A percentile compares a stretch with the other conserved stretches of the same genome.
phyloP scores from a whole-genome alignment of 2,797 vertebrate species.

The Ctenopoma kingsleyae region DNA sequence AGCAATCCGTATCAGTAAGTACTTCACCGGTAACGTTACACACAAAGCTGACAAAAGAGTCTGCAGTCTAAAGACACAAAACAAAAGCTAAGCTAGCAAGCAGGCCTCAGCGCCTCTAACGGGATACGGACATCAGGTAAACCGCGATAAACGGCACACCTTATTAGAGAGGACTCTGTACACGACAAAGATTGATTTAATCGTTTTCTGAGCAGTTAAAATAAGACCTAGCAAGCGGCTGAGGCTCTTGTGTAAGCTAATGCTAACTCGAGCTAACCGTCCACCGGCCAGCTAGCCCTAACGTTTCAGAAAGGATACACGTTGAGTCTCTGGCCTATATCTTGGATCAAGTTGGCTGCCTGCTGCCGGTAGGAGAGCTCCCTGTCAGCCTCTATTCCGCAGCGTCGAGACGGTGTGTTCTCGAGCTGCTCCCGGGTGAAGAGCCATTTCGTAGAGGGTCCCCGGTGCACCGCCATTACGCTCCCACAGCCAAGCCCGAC shows the following conservation, averaged over 20 bases:
- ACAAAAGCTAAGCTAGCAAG: slow-evolving; percentile 66
- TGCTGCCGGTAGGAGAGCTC: slow-evolving; percentile 97
- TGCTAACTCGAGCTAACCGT: slow-evolving; percentile 39
- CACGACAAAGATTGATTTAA: rapidly evolving
- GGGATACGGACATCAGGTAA: rapidly evolving
- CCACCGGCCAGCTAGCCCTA: slow-evolving; percentile 6
- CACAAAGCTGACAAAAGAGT: slow-evolving; percentile 65
- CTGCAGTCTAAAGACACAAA: slow-evolving; percentile 27
- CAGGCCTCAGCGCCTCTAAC: slow-evolving; percentile 30
- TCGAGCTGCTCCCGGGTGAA: slow-evolving; percentile 97
- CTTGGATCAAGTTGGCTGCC: slow-evolving; percentile 96
- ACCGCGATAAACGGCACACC: rapidly evolving
- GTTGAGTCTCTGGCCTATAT: slow-evolving; percentile 97
- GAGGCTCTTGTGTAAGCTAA: slow-evolving; percentile 24
- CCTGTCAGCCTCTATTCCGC: slow-evolving; percentile 94
- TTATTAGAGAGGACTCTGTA: rapidly evolving
- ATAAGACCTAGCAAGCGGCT: rapidly evolving
- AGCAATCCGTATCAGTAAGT: rapidly evolving
- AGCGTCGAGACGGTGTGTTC: slow-evolving; percentile 93
- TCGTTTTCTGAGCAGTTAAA: rapidly evolving
- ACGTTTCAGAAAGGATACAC: slow-evolving; percentile 91
- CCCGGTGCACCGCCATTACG: slow-evolving; percentile 88
- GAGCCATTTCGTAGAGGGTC: slow-evolving; percentile 93
- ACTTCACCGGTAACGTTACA: neutral
- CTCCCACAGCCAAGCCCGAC: slow-evolving; percentile 84